Base-by-base conservation (phyloP, 2,797 vertebrate genomes). In the Naso thynnoides region DNA sequence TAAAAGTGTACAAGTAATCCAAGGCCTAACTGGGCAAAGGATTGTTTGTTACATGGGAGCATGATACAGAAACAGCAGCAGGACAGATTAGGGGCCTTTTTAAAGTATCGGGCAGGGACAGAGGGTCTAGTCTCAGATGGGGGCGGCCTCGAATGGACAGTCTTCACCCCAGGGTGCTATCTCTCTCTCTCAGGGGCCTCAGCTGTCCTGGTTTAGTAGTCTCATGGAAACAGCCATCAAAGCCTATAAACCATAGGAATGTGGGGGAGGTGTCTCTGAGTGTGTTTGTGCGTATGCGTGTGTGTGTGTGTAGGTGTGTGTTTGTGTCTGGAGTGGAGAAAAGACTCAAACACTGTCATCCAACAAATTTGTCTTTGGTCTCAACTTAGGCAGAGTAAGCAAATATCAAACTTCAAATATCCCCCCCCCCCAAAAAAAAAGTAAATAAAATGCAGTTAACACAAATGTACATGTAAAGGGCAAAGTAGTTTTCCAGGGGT, bases 211-310 rank as follows among this genome's bases (percentile, higher is more conserved):
- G 73, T 86, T 93, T 87, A 83, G 74, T 66, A 64, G 86, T 76
- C 3, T 58, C 66, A 81, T 89, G 87, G 88, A 89, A 90, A 91
- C 75, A 74, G 70, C 78, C 82, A 83, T 84, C 67, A 84, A 86
- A 91, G 83, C 84, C 80, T 50, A 38, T 91, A 87, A 92, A 85
- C 80, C 86, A 70, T 11, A 55, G 83, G 86, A 84, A 92, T 91
- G 89, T 68, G 44, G 52, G 73, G 69, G 71, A 44, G 80, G 80
- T 72, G 79, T 83, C 36, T 59, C 26, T 60, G 62, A 75, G 53
- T 62, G 24, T 47, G 55, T 54, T 38, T 27, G 19, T 44, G 41
- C 6, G 44, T 39, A 58, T 41, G 50, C 59, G 31, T 5, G 23
- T 57, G 33, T 52, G 38, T 64, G 39, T 8, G n/a, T 62, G 33